A percentile compares a stretch with the other conserved stretches of the same genome.
Evolutionary conservation across 2,797 vertebrate genomes (phyloP).

Genomic region (Geotrypetes seraphini): DNA sequence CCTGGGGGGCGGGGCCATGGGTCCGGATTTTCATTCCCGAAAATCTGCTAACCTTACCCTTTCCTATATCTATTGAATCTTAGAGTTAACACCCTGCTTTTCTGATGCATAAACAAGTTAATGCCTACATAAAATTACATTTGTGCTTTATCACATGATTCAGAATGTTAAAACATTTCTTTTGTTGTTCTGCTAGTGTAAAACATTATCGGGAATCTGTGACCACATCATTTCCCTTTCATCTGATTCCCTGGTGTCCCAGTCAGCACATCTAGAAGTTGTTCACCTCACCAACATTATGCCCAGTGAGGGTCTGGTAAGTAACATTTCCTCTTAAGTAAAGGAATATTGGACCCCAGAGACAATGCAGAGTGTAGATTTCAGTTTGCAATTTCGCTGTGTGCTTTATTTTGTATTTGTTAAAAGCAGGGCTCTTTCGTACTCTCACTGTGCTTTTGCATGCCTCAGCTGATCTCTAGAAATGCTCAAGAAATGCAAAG

Average conservation of each 20-base stretch:
- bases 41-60: no score
- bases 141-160: no score
- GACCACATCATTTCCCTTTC: constrained; percentile 88
- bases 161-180: no score
- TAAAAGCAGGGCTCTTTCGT: not conserved
- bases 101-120: no score
- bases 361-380: not conserved
- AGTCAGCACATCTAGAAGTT: constrained; percentile 76
- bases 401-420: not conserved
- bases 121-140: no score
- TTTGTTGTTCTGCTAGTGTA: constrained; percentile 63
- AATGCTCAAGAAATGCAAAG: no score
- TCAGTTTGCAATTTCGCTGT: not conserved
- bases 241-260: constrained; percentile 77
- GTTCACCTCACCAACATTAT: constrained; percentile 77
- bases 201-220: constrained; percentile 83
- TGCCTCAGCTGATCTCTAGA: not conserved
- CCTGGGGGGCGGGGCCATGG: no score
- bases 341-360: not conserved
- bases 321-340: constrained; percentile 14
- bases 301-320: constrained; percentile 78
- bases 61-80: no score
- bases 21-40: no score
- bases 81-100: no score
- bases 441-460: not conserved